These are phyloP conservation scores for Hemitrygon akajei DNA, from an alignment of 2,797 vertebrate genomes.

Conservation along the genomic window DNA sequence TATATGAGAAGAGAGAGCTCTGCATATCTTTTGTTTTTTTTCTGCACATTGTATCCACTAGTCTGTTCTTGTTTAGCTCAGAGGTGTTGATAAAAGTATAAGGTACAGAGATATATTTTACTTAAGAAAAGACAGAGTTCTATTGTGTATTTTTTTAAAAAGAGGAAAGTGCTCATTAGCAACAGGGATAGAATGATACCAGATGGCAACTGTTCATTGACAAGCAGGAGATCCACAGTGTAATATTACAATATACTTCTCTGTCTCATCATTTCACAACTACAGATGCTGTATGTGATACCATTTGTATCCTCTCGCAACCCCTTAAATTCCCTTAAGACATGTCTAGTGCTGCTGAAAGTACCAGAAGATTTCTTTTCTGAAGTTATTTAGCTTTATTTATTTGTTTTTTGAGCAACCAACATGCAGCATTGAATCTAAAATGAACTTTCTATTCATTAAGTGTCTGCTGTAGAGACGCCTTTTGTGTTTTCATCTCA, in stretches of 20 bases:
- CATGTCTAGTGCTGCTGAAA: not conserved
- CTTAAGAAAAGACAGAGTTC: slow-evolving; percentile 16
- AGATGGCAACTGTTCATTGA: not conserved
- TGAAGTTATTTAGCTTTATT: not conserved
- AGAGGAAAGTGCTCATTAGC: not conserved
- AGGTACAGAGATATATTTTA: not conserved
- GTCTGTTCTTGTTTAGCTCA: slow-evolving; percentile 33
- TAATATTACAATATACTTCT: slow-evolving; percentile 12
- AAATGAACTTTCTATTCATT: not conserved
- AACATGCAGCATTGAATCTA: not conserved
- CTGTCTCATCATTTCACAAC: not conserved
- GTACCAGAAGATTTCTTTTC: not conserved
- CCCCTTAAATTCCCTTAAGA: not conserved
- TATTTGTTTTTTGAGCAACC: not conserved
- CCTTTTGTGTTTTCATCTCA: not conserved
- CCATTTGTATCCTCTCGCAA: not conserved
- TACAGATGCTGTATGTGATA: not conserved
- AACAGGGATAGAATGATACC: not conserved
- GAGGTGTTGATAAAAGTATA: slow-evolving; percentile 24
- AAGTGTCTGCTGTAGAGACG: not conserved
- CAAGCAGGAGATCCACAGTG: not conserved
- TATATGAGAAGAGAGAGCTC: not conserved
- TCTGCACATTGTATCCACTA: not conserved
- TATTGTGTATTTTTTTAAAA: not conserved
- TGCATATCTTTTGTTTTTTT: slow-evolving; percentile 7